Base-by-base conservation (phyloP, 2,888 invertebrate genomes). In the Cosmorhoe ocellata region DNA sequence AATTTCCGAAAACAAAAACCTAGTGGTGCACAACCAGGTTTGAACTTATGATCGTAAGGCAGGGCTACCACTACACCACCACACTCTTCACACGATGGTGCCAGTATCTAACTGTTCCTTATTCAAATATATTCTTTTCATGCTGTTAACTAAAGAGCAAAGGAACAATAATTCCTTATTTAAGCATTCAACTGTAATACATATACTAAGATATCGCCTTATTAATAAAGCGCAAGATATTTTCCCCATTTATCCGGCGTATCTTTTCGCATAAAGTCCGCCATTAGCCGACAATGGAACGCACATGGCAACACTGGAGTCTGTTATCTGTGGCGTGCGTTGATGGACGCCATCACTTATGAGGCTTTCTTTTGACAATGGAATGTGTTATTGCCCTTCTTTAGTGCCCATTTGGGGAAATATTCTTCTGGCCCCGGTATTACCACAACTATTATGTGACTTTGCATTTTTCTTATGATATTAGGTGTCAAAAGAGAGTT, bases 281-380 rank as follows among this genome's bases (percentile, higher is more conserved):
- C 10, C 37, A 48, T 48, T 48, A 48, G 24, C 30, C 6, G 11
- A 48, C 48, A 48, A 48, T 34, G 48, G 46, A 37, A 26, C 11
- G 18, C 39, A 33, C 46, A 39, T 26, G 46, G 11, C 39, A 39
- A 28, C 46, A 10, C 28, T 22, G 8, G 12, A 18, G 13, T 26
- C 24, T n/a, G n/a, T 32, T 45, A 46, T 46, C 46, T 24, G 11
- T 11, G 9, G 18, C 31, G 43, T 22, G 28, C 34, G 18, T 9
- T 42, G 41, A 48, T 37, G 18, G 41, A 42, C 24, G 9, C 5
- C 31, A 42, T 42, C 12, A 48, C 34, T 48, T 30, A 30, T 7
- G 28, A 10, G 18, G 27, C 44, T 4, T 41, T 45, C 12, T 26
- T 46, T 12, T 33, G 27, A 46, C 46, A 46, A 46, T 46, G 28